These are phyloP conservation scores for Linyphia triangularis DNA, from an alignment of 2,888 invertebrate genomes.

Conservation along the genomic window DNA sequence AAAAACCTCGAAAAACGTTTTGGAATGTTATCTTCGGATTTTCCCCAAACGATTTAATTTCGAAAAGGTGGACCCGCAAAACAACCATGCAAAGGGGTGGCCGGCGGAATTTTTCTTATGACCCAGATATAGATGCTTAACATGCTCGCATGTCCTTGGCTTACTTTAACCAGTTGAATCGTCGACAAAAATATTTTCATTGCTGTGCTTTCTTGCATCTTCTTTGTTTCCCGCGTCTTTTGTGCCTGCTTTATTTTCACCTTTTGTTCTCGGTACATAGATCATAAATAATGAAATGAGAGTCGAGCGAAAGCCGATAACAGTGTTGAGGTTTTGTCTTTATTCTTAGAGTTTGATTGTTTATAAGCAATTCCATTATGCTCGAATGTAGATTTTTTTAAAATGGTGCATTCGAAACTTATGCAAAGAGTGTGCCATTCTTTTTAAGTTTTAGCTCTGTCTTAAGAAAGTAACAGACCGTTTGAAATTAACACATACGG, in stretches of 20 bases:
- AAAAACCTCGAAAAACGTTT: conserved; percentile 5
- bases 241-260: neutral
- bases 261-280: conserved; percentile 15
- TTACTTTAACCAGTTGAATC: conserved; percentile 44
- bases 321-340: neutral
- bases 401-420: neutral
- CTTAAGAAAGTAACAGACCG: no score
- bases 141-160: conserved; percentile 41
- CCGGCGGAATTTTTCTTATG: conserved; percentile 47
- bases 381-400: neutral
- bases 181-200: conserved; percentile 36
- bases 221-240: conserved; percentile 50
- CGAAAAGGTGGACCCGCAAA: conserved; percentile 15
- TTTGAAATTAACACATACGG: no score
- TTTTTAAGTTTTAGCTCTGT: no score
- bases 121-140: conserved; percentile 38
- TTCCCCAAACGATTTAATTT: conserved; percentile 32
- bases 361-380: conserved; percentile 2
- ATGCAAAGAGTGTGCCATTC: no score
- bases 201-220: neutral
- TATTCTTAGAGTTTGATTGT: conserved; percentile 4
- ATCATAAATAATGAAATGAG: conserved; percentile 51
- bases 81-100: conserved; percentile 16
- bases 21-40: conserved; percentile 51
- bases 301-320: neutral